Conservation (phyloP, 2,113 vertebrate species). For the Catharus fuscescens region DNA sequence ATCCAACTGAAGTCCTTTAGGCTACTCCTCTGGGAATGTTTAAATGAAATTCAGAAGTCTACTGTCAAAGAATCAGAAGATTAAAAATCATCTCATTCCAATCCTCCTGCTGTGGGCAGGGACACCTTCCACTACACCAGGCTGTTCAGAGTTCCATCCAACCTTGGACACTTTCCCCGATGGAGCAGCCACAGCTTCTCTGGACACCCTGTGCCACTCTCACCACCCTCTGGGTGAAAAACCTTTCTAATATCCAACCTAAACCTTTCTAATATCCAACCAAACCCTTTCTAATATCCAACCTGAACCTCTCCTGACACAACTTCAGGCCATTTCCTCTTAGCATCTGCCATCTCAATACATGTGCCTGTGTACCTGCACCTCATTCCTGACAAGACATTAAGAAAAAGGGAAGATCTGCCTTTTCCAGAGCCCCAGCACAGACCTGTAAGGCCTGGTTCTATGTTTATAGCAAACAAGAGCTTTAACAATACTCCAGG, state of each 20-base stretch:
- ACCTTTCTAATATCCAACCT: no score
- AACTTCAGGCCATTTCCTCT: not conserved
- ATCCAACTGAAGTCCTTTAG: not conserved
- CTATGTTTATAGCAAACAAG: not conserved
- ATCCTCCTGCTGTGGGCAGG: not conserved
- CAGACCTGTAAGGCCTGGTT: not conserved
- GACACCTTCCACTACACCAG: not conserved
- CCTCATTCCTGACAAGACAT: not conserved
- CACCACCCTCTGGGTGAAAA: not conserved
- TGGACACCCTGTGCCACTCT: not conserved
- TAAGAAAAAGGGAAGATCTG: not conserved
- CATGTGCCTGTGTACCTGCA: fast-evolving
- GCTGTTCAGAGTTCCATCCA: not conserved
- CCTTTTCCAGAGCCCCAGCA: not conserved
- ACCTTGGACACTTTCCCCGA: not conserved
- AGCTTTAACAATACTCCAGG: not conserved
- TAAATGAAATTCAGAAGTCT: not conserved
- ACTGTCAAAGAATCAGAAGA: not conserved
- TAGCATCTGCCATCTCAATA: not conserved
- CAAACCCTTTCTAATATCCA: not conserved
- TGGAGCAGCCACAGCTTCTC: not conserved
- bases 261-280: not conserved
- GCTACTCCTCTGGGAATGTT: not conserved
- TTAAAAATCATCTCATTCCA: not conserved
- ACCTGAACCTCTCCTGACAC: not conserved